Conservation (phyloP, 2,113 vertebrate species). For the Physeter macrocephalus region DNA sequence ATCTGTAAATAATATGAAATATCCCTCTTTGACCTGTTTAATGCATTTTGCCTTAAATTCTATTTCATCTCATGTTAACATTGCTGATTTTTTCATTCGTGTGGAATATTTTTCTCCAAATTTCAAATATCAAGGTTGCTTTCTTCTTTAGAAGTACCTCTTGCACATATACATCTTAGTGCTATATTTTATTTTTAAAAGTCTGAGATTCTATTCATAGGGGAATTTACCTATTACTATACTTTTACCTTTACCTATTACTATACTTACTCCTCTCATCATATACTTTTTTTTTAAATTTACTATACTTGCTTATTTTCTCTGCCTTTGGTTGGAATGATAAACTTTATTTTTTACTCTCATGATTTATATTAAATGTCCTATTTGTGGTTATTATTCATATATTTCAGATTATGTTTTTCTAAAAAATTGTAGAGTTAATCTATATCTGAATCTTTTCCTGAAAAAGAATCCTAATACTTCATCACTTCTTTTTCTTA, state of each 20-base stretch:
- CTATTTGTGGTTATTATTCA: neutral
- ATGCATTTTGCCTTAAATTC: constrained; percentile 18
- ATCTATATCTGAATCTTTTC: neutral
- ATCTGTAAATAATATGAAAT: neutral
- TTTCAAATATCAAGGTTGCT: neutral
- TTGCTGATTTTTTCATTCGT: neutral
- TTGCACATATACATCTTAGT: neutral
- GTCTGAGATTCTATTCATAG: neutral
- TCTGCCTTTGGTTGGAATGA: neutral
- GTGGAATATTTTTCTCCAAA: neutral
- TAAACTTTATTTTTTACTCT: neutral
- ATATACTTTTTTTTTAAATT: neutral
- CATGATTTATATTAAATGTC: neutral
- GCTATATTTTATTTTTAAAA: neutral
- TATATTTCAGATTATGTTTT: neutral
- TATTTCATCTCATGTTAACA: neutral
- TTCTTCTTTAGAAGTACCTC: neutral
- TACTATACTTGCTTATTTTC: neutral
- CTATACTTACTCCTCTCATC: neutral
- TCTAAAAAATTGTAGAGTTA: neutral
- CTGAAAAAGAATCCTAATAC: neutral
- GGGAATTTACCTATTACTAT: neutral
- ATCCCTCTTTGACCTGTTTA: neutral
- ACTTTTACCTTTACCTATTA: neutral
- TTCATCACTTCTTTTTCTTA: neutral